These are phyloP conservation scores for Stenchaetothrips biformis DNA, from an alignment of 2,888 invertebrate genomes.

Conservation along the genomic window DNA sequence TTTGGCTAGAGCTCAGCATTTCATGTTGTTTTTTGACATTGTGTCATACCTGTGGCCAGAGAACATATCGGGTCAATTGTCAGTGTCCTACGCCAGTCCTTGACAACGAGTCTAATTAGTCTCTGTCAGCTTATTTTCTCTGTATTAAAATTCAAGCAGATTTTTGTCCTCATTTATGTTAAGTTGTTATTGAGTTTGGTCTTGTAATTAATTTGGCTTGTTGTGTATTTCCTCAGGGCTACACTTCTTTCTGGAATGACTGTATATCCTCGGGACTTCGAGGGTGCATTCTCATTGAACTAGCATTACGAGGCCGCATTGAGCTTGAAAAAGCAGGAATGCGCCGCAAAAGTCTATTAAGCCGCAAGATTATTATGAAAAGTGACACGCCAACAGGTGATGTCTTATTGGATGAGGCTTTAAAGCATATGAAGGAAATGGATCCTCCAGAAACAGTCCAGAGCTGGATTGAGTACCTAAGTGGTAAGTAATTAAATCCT, in stretches of 20 bases:
- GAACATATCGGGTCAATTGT: too few relatives aligned
- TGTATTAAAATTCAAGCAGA: too few relatives aligned
- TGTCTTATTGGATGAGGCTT: slow-evolving; percentile 88
- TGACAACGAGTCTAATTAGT: slow-evolving; percentile 20
- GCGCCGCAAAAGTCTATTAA: slow-evolving; percentile 85
- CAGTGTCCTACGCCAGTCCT: too few relatives aligned
- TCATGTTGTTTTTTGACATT: too few relatives aligned
- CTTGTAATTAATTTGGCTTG: slow-evolving; percentile 13
- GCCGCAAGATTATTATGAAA: slow-evolving; percentile 74
- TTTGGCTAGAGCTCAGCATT: not conserved
- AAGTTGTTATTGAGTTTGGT: not conserved
- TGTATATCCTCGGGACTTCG: slow-evolving; percentile 98
- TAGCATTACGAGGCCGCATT: slow-evolving; percentile 89
- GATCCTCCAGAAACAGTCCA: slow-evolving; percentile 96
- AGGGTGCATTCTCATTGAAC: slow-evolving; percentile 96
- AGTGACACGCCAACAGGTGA: slow-evolving; percentile 94
- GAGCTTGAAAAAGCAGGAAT: slow-evolving; percentile 96
- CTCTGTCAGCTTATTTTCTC: slow-evolving; percentile 26
- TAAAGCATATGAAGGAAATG: slow-evolving; percentile 97
- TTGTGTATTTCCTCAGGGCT: slow-evolving; percentile 63
- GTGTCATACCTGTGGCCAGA: too few relatives aligned
- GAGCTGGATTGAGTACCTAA: slow-evolving; percentile 99
- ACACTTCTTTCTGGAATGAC: slow-evolving; percentile 99
- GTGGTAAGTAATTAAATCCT: slow-evolving; percentile 64
- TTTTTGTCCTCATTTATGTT: not conserved